phyloP scores from a whole-genome alignment of 2,888 invertebrate species.

The Axea sp. region DNA sequence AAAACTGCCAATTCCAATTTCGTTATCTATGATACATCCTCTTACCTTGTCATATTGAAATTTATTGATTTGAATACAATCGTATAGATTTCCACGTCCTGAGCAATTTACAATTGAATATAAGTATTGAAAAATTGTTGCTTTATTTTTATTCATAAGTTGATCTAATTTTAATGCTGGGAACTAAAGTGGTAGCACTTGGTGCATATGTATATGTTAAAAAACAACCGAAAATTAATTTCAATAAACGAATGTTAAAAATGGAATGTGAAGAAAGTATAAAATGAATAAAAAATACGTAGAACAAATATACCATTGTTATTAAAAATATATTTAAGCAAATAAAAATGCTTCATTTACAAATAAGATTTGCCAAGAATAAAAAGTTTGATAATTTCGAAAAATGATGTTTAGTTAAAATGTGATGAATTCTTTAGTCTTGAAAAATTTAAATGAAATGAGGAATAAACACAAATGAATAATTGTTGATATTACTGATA shows the following conservation, averaged over 20 bases:
- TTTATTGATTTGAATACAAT: constrained; percentile 34
- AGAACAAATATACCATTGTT: no score
- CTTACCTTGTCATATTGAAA: constrained; percentile 32
- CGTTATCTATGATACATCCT: constrained; percentile 11
- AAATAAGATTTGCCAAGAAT: no score
- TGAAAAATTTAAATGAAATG: no score
- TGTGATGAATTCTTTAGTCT: no score
- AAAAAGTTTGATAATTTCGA: no score
- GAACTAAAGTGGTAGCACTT: neutral
- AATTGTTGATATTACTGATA: no score
- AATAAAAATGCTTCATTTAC: no score
- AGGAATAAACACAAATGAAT: no score
- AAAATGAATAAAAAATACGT: no score
- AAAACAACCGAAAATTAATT: neutral
- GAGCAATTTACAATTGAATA: constrained; percentile 23
- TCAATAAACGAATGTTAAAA: neutral
- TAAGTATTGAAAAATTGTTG: constrained; percentile 13
- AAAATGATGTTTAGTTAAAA: no score
- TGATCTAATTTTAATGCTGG: neutral
- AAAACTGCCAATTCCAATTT: constrained; percentile 34
- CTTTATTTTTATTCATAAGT: constrained; percentile 24
- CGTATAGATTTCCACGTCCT: constrained; percentile 9
- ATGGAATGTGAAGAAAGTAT: neutral
- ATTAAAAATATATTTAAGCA: no score
- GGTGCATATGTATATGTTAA: no score